These are phyloP conservation scores for Nibea albiflora DNA, from an alignment of 2,113 vertebrate genomes.

Conservation along the genomic window DNA sequence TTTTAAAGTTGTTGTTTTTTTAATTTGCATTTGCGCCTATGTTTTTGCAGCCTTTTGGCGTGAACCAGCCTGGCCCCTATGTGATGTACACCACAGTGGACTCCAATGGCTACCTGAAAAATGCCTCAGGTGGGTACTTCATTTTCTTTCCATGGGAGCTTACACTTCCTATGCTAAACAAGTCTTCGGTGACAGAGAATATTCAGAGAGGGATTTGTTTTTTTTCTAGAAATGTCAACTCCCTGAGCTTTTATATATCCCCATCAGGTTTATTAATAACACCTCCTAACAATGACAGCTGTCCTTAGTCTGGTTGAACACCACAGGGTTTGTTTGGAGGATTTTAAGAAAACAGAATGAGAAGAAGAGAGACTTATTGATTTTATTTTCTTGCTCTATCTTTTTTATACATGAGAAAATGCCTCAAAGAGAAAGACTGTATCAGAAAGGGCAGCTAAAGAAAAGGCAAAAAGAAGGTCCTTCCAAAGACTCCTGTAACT, in stretches of 20 bases:
- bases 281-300: constrained; percentile 33
- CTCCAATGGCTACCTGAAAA: constrained; percentile 95
- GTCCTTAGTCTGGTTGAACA: constrained; percentile 37
- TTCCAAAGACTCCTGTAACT: background rate
- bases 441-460: constrained; percentile 35
- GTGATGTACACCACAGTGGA: constrained; percentile 97
- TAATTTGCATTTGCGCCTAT: constrained; percentile 38
- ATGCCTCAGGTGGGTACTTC: constrained; percentile 91
- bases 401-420: constrained; percentile 38
- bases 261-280: constrained; percentile 42
- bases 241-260: constrained; percentile 13
- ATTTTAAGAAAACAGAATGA: constrained; percentile 25
- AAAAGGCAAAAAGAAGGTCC: constrained; percentile 14
- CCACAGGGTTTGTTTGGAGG: constrained; percentile 21
- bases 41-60: constrained; percentile 91
- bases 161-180: background rate
- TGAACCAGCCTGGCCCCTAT: constrained; percentile 98
- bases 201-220: background rate
- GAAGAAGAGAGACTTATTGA: constrained; percentile 42
- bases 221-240: constrained; percentile 16
- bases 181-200: background rate
- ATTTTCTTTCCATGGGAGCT: background rate
- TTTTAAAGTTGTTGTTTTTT: constrained; percentile 10
- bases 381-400: constrained; percentile 37
- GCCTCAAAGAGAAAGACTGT: constrained; percentile 43